Base-by-base conservation (phyloP, 2,797 vertebrate genomes). In the Catamblyrhynchus diadema region DNA sequence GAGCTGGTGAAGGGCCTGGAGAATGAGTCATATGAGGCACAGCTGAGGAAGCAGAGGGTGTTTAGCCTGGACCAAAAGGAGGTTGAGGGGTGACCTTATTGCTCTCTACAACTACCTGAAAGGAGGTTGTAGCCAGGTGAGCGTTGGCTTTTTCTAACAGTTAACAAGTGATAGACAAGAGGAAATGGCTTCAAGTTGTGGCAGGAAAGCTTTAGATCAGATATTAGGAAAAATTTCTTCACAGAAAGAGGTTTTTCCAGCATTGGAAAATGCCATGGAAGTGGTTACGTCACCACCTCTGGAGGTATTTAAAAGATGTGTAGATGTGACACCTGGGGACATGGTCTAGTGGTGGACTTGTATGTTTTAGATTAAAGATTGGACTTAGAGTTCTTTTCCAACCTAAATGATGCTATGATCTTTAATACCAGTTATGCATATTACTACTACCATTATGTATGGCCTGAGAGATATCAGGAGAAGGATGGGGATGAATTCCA, bases 101-200 rank as follows among this genome's bases (percentile, higher is more conserved):
- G 16, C 20, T 45, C 10, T 39, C 39, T 45, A 33, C 10, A 50
- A 11, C 9, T 39, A 19, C 25, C 10, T 41, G 33, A 71, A 51
- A 65, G 10, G 8, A 53, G 25, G 3, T 6, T 67, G 32, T 21
- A 42, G 23, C 11, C 35, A 48, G 32, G 10, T 18, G 10, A 23
- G 12, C 5, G 2, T 32, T 0, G 0, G 15, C 30, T 28, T 65
- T 44, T 59, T 41, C 44, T 64, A 10, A 28, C 12, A 23, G 7
- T 5, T 51, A 45, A 16, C 17, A 44, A 77, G 24, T 6, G 22
- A 59, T 4, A 35, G 25, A 47, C 33, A 47, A 32, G 45, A 59
- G 25, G 22, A n/a, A 64, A 62, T 28, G 22, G 12, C 22, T 53
- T 45, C 7, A 47, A 14, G 39, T 21, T 78, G 9, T 47, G 18